Evolutionary conservation across 53 echinoderm and acorn worm species (phyloP), one percentile per base, ranked within the genome.

Genomic region (Hippasteria phrygiana): DNA sequence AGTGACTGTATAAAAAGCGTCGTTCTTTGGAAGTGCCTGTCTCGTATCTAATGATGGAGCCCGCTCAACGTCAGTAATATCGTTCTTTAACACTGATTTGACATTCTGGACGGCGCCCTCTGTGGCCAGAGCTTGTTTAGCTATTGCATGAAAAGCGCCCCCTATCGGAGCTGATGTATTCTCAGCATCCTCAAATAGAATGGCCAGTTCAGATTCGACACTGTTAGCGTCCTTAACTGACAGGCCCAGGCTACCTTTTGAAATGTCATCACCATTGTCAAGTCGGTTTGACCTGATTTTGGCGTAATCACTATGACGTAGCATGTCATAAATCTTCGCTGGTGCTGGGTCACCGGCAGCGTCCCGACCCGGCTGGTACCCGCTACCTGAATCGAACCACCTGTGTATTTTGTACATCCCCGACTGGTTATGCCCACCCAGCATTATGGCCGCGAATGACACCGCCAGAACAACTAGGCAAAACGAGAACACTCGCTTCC

Each of bases 401-500:
- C 32, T 65, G 81, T 64, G 65, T 37, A 81, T 18, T 31, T 53
- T 76, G 50, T 76, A 76, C 55, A 56, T 6, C 6, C 64, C 43
- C 43, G 59, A 41, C n/a, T 63, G 64, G 43, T 42, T 59, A 16
- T 65, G 81, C 27, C 81, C 81, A 18, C 65, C 9, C 43, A 81
- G 42, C 31, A 81, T 81, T 29, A 81, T 27, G 5, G 65, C 29
- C 22, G 43, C 46, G 8, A 81, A 45, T 5, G 65, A 37, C 20
- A 81, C 64, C 2, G 81, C 64, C 81, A 81, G 64, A 11, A 18
- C 42, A 9, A 81, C 27, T 47, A 81, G 43, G 65, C 81, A 43
- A 22, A 81, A 43, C 3, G 81, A 56, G 64, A 81, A 81, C 27
- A 65, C 29, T 31, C 43, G 29, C 40, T 81, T 81, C 66, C 81